Conservation (phyloP, 2,888 invertebrate genomes). For the Pocota personata region DNA sequence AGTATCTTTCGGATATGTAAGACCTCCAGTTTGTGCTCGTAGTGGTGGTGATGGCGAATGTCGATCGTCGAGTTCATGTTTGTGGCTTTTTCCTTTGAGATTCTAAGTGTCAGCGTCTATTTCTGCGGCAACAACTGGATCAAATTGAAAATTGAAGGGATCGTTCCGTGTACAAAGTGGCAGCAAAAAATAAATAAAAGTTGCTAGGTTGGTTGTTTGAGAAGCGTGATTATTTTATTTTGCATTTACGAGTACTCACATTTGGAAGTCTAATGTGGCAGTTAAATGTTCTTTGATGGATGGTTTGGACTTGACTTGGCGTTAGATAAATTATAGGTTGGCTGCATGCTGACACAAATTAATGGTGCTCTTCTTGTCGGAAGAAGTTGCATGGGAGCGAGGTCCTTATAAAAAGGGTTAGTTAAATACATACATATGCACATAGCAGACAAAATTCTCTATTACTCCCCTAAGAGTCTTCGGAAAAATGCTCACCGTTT, state of each 20-base stretch:
- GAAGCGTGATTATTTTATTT: slow-evolving; percentile 55
- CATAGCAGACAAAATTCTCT: too few species aligned
- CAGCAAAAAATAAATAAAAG: not conserved
- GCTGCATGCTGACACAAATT: not conserved
- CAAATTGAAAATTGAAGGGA: slow-evolving; percentile 57
- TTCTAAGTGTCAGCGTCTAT: slow-evolving; percentile 68
- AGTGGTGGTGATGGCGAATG: slow-evolving; percentile 29
- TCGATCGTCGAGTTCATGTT: slow-evolving; percentile 20
- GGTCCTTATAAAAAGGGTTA: too few species aligned
- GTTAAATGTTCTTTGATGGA: slow-evolving; percentile 36
- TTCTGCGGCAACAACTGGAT: slow-evolving; percentile 57
- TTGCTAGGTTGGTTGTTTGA: not conserved
- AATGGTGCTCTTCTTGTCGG: not conserved
- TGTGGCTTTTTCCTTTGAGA: slow-evolving; percentile 19
- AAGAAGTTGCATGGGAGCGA: not conserved
- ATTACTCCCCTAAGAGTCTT: too few species aligned
- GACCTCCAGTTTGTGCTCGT: slow-evolving; percentile 25
- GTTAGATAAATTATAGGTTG: not conserved
- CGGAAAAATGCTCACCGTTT: too few species aligned
- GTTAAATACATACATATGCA: too few species aligned
- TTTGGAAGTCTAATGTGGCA: slow-evolving; percentile 42
- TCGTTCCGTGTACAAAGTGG: slow-evolving; percentile 15
- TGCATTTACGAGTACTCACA: slow-evolving; percentile 1
- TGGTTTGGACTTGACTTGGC: not conserved
- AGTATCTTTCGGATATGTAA: slow-evolving; percentile 23